These are phyloP conservation scores for Corticium candelabrum DNA, from an alignment of 37 sponge, comb jelly and placozoan species.

Conservation along the genomic window DNA sequence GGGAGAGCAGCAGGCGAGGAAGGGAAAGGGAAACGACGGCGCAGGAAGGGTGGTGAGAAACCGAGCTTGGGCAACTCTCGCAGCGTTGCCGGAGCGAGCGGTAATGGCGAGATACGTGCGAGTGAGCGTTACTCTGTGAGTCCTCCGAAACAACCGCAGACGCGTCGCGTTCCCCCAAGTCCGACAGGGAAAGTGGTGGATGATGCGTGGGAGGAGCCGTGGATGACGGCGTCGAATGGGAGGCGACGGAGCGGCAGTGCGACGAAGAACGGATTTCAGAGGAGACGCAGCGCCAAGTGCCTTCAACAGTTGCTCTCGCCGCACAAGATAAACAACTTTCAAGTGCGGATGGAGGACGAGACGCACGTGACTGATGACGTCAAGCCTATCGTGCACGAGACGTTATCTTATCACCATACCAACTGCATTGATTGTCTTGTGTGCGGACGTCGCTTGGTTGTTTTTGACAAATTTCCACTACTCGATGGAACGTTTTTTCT, in stretches of 20 bases:
- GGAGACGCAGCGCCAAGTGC: not conserved
- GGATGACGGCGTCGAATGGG: not conserved
- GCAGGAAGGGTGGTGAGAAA: not conserved
- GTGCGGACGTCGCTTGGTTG: slow-evolving; percentile 47
- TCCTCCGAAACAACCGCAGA: not conserved
- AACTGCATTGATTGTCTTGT: slow-evolving; percentile 64
- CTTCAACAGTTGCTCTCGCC: not conserved
- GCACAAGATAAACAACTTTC: not conserved
- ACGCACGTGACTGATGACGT: slow-evolving; percentile 47
- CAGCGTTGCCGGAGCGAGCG: too few species aligned
- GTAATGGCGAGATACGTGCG: too few species aligned
- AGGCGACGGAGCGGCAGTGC: not conserved
- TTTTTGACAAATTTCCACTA: slow-evolving; percentile 86
- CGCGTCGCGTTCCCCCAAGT: not conserved
- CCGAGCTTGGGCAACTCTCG: not conserved
- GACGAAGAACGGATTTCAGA: not conserved
- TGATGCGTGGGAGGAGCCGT: not conserved
- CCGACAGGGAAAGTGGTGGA: not conserved
- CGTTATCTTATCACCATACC: slow-evolving; percentile 52
- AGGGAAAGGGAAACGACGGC: slow-evolving; percentile 3
- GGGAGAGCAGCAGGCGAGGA: slow-evolving; percentile 28
- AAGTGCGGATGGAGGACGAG: slow-evolving; percentile 58
- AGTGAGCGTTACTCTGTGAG: not conserved
- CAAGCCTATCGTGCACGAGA: slow-evolving; percentile 63
- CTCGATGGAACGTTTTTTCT: slow-evolving; percentile 81